Evolutionary conservation across 2,797 vertebrate species (phyloP).

Genomic region (Distichodus sexfasciatus): DNA sequence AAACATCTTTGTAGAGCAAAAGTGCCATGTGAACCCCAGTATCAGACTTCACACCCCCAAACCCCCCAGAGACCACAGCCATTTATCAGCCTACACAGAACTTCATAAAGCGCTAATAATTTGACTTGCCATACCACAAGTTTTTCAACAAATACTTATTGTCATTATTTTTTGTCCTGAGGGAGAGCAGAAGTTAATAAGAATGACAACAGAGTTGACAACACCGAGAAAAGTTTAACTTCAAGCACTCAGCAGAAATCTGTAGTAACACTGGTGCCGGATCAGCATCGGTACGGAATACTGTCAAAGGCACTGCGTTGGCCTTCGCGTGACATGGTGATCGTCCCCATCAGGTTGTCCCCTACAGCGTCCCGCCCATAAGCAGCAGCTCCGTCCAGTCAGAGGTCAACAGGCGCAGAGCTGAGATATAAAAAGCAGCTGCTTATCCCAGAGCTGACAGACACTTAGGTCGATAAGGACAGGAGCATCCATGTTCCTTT

Average conservation of each 20-base stretch:
- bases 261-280: no score
- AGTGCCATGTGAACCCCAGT: conserved; percentile 25
- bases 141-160: no score
- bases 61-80: no score
- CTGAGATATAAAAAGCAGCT: conserved; percentile 15
- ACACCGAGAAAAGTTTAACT: no score
- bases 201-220: no score
- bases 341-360: conserved; percentile 13
- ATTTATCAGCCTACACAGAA: background rate
- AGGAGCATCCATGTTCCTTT: background rate
- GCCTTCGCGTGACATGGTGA: conserved; percentile 27
- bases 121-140: no score
- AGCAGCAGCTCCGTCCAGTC: conserved; percentile 21
- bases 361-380: background rate
- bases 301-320: background rate
- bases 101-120: background rate
- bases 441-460: background rate
- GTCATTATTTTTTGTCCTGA: background rate
- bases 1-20: background rate
- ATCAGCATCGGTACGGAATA: no score
- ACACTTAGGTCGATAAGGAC: conserved; percentile 12
- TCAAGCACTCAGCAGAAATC: no score
- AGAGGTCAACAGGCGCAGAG: conserved; percentile 25
- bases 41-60: no score
- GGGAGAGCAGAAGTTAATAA: no score